Percentiles rank a stretch among this genome's conserved stretches.
Evolutionary conservation across 2,113 vertebrate genomes (phyloP).

Genomic region (Astur gentilis): DNA sequence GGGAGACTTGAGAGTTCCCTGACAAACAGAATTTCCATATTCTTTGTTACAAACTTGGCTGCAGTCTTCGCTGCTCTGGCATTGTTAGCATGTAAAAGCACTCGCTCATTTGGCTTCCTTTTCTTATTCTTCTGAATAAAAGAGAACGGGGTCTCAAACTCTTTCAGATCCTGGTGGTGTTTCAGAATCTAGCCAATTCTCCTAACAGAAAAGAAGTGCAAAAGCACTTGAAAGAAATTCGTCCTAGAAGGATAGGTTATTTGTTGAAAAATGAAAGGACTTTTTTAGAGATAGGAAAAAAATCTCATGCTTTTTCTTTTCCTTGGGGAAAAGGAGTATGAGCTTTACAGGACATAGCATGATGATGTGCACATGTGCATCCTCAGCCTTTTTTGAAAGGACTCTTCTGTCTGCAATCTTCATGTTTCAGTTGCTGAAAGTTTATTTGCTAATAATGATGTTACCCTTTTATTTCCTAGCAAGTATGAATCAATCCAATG

Average conservation of each 20-base stretch:
- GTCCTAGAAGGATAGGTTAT: neutral
- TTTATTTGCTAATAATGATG: neutral
- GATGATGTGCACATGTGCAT: rapidly evolving
- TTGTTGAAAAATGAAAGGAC: neutral
- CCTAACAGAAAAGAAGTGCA: neutral
- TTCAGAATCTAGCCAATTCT: neutral
- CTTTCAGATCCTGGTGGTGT: neutral
- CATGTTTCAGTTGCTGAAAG: neutral
- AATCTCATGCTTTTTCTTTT: neutral
- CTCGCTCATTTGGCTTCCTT: neutral
- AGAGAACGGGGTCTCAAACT: neutral
- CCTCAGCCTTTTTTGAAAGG: neutral
- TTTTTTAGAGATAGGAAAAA: neutral
- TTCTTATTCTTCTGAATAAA: too few relatives aligned
- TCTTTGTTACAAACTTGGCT: neutral
- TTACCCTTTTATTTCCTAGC: neutral
- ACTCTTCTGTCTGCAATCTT: neutral
- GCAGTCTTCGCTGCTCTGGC: neutral
- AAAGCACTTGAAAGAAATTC: neutral
- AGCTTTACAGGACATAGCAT: neutral
- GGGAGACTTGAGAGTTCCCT: neutral
- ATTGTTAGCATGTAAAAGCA: neutral
- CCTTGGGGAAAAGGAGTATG: neutral
- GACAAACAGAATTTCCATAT: rapidly evolving
- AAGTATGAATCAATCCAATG: neutral